Evolutionary conservation across 2,797 vertebrate species (phyloP).

Genomic region (Chiloscyllium punctatum): DNA sequence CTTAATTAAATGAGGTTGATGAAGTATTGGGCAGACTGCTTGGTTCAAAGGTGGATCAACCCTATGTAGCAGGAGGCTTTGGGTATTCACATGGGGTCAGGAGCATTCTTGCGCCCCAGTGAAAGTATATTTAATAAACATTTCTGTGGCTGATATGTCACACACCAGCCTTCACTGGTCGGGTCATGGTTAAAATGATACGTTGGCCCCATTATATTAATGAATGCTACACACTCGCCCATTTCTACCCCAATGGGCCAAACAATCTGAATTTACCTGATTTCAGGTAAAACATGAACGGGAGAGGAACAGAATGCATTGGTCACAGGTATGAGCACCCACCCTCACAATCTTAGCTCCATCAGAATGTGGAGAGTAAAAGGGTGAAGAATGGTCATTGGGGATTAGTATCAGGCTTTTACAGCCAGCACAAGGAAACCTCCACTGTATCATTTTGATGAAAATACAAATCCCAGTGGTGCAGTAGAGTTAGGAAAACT

Average conservation of each 20-base stretch:
- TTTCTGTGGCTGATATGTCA: neutral
- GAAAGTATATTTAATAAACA: neutral
- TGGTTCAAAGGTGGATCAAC: neutral
- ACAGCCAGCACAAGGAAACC: neutral
- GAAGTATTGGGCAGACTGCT: neutral
- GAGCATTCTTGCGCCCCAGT: neutral
- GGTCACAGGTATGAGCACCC: neutral
- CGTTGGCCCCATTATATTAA: neutral
- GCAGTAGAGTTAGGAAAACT: too few species aligned
- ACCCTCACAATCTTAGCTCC: neutral
- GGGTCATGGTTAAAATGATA: neutral
- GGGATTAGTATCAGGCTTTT: neutral
- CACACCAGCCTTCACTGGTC: too few species aligned
- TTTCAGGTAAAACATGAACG: neutral
- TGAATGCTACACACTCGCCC: neutral
- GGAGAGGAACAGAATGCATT: neutral
- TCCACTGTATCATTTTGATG: neutral
- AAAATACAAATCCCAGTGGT: neutral
- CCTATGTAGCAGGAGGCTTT: neutral
- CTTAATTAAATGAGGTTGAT: neutral
- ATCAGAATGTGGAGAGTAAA: neutral
- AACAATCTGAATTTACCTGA: neutral
- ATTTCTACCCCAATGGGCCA: neutral
- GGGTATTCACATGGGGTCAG: neutral
- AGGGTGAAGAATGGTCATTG: neutral